Conservation (phyloP, 2,113 vertebrate species). For the Oryzias woworae region DNA sequence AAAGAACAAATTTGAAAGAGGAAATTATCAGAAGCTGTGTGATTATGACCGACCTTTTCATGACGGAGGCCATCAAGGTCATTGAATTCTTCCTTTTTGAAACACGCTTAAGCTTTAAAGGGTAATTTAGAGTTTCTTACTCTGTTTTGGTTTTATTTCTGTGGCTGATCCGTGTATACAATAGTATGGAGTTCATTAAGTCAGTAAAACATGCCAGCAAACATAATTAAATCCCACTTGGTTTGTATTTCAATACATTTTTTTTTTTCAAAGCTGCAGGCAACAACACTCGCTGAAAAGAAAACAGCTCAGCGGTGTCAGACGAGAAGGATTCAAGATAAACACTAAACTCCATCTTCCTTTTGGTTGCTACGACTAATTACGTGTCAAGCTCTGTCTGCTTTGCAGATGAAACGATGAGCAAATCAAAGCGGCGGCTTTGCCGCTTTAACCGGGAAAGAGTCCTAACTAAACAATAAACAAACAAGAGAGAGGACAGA, state of each 20-base stretch:
- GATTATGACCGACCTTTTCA: background rate
- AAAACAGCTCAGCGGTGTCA: constrained; percentile 25
- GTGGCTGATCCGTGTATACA: background rate
- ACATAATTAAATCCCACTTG: constrained; percentile 10
- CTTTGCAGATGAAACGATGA: constrained; percentile 53
- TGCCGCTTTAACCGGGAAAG: constrained; percentile 8
- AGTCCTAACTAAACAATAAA: constrained; percentile 45
- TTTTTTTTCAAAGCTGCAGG: constrained; percentile 13
- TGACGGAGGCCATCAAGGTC: background rate
- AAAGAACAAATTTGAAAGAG: background rate
- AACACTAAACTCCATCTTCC: constrained; percentile 46
- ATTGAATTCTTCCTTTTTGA: background rate
- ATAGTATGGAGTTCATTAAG: background rate
- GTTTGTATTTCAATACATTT: constrained; percentile 3
- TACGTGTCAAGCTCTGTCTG: constrained; percentile 33
- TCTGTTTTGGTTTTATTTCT: background rate
- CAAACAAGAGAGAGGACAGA: constrained; percentile 27
- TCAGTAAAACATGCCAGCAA: background rate
- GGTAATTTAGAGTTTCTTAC: background rate
- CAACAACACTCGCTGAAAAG: constrained; percentile 12
- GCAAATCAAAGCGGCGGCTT: constrained; percentile 53
- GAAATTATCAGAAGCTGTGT: background rate
- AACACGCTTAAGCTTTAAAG: too few species aligned
- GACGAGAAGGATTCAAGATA: constrained; percentile 17
- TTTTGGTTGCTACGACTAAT: constrained; percentile 45